Percentiles rank a stretch among this genome's conserved stretches.
phyloP scores from a whole-genome alignment of 2,797 vertebrate species.

The Rhabdophis nuchalis region DNA sequence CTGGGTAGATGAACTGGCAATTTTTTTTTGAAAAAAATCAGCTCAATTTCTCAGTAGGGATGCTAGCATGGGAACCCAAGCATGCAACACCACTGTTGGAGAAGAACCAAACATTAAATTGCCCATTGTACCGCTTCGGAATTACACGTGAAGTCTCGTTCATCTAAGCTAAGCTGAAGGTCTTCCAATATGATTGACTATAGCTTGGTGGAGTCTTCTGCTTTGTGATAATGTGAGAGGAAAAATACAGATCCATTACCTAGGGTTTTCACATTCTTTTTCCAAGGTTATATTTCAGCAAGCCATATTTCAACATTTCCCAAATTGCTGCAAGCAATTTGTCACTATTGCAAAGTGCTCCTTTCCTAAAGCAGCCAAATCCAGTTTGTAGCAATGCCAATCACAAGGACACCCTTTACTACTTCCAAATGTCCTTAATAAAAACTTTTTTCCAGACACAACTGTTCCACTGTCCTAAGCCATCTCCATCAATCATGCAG shows the following conservation, averaged over 20 bases:
- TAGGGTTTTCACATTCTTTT: slow-evolving; percentile 9
- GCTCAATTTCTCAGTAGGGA: background rate
- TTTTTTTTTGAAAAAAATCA: background rate
- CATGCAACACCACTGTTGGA: background rate
- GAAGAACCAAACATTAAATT: background rate
- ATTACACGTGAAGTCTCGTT: background rate
- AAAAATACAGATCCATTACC: background rate
- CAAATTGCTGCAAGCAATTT: background rate
- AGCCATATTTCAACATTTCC: slow-evolving; percentile 19
- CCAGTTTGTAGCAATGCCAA: slow-evolving; percentile 16
- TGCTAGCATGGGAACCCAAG: background rate
- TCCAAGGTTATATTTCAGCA: slow-evolving; percentile 30
- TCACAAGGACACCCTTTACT: background rate
- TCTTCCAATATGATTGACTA: background rate
- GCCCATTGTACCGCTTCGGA: background rate
- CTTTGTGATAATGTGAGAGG: background rate
- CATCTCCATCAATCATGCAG: slow-evolving; percentile 3
- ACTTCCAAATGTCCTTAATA: slow-evolving; percentile 2
- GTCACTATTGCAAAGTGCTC: slow-evolving; percentile 11
- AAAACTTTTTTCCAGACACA: accelerated
- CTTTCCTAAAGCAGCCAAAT: background rate
- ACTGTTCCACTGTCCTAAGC: background rate
- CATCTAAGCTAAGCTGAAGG: slow-evolving; percentile 2
- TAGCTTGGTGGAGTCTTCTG: background rate
- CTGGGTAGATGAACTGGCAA: background rate